Conservation (phyloP, 2,888 invertebrate genomes). For the Eustalomyia histrio region DNA sequence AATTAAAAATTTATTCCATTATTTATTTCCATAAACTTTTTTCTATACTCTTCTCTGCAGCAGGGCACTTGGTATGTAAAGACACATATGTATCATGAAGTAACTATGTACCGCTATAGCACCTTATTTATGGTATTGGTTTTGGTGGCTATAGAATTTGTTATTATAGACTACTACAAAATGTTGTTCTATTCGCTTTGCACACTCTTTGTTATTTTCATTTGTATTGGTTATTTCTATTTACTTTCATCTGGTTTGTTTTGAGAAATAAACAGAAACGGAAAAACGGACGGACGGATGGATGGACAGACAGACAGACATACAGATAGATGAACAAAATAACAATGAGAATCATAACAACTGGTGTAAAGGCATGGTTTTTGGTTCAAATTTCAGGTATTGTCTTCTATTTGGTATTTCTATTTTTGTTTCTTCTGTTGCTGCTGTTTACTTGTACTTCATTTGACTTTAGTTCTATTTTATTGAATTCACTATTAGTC, state of each 20-base stretch:
- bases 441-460: neutral
- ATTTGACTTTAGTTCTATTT: slow-evolving; percentile 20
- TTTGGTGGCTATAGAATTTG: neutral
- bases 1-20: no score
- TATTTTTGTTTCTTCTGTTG: slow-evolving; percentile 12
- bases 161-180: no score
- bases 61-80: no score
- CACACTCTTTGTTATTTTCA: neutral
- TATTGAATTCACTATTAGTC: slow-evolving; percentile 32
- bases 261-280: neutral
- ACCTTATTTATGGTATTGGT: slow-evolving; percentile 1
- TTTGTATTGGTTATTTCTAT: slow-evolving; percentile 16
- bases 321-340: slow-evolving; percentile 25
- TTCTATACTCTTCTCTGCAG: no score
- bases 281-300: neutral
- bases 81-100: no score
- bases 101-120: no score
- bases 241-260: neutral
- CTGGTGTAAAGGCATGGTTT: slow-evolving; percentile 27
- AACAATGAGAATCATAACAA: slow-evolving; percentile 40
- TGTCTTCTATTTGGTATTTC: neutral
- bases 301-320: neutral
- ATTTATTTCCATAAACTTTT: no score
- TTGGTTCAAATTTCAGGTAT: slow-evolving; percentile 9
- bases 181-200: neutral